Evolutionary conservation across 2,888 invertebrate genomes (phyloP), one percentile per base, ranked within the genome.

Genomic region (Melanotus villosus): DNA sequence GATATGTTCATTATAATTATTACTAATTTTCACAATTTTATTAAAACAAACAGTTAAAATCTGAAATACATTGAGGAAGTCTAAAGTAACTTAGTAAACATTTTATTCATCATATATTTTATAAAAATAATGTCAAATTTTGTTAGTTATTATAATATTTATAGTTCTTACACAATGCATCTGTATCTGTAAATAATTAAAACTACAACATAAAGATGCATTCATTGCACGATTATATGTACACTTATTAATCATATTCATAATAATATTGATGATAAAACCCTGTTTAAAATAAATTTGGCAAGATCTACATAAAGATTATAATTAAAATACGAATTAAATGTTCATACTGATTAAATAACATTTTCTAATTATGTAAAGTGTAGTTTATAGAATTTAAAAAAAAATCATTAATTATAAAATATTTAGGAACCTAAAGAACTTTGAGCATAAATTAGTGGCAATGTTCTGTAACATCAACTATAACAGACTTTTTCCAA

Each of bases 381-480:
- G n/a, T n/a, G n/a, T n/a, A n/a, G n/a, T n/a, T n/a, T n/a, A n/a
- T n/a, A n/a, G n/a, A n/a, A 2, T 23, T 21, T 47, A 9, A 21
- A 47, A 47, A 19, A 47, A 47, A 21, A 47, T 12, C 23, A 19
- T 47, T 10, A 30, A 21, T 26, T 14, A 26, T 6, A 26, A 26
- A 12, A 23, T 10, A 7, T 26, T 26, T 26, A 26, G 23, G 47
- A 47, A 47, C 47, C 14, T 50, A 50, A 26, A 50, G 23, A 5
- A 50, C 4, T 19, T 26, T 18, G 54, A 18, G 14, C 54, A n/a
- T 54, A n/a, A 1, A 16, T 54, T 76, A 79, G 57, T 97, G 97
- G 86, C 97, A 97, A 85, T 97, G 97, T 89, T 97, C 97, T 64
- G 97, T 97, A 68, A 96, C 94, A 84, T 97, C 97, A 1, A 97